phyloP scores from a whole-genome alignment of 2,888 invertebrate species.

The Pediacus dermestoides region DNA sequence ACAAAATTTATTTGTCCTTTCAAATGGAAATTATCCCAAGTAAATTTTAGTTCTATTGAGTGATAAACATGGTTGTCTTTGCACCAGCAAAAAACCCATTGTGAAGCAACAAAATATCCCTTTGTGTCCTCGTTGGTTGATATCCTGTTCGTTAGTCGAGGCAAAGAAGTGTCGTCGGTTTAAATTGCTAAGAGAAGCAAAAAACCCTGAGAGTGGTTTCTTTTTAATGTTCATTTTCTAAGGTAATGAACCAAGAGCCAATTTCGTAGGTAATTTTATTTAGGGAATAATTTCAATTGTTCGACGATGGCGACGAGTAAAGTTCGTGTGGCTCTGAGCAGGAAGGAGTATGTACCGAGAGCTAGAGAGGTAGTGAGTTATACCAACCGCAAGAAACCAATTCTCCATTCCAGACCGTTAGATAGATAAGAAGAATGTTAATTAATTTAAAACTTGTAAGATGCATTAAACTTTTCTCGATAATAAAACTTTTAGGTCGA shows the following conservation, averaged over 20 bases:
- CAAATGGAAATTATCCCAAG: no score
- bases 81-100: no score
- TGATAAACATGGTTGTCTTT: no score
- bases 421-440: conserved; percentile 47
- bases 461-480: conserved; percentile 38
- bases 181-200: no score
- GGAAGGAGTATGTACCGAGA: background rate
- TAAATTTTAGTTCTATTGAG: no score
- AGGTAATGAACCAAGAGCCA: conserved; percentile 8
- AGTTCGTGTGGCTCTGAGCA: no score
- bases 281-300: conserved; percentile 17
- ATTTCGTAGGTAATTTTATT: conserved; percentile 13
- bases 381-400: conserved; percentile 37
- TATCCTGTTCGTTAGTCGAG: no score
- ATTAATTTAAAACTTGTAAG: conserved; percentile 45
- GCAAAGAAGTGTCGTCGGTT: no score
- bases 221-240: conserved; percentile 10
- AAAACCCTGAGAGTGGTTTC: conserved; percentile 5
- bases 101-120: no score
- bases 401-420: conserved; percentile 41
- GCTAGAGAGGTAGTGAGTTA: conserved; percentile 21
- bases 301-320: conserved; percentile 17
- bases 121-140: no score
- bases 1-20: no score
- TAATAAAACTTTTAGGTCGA: conserved; percentile 30